Evolutionary conservation across 1,140 invertebrate species (phyloP).

Genomic region (Plodia interpunctella): DNA sequence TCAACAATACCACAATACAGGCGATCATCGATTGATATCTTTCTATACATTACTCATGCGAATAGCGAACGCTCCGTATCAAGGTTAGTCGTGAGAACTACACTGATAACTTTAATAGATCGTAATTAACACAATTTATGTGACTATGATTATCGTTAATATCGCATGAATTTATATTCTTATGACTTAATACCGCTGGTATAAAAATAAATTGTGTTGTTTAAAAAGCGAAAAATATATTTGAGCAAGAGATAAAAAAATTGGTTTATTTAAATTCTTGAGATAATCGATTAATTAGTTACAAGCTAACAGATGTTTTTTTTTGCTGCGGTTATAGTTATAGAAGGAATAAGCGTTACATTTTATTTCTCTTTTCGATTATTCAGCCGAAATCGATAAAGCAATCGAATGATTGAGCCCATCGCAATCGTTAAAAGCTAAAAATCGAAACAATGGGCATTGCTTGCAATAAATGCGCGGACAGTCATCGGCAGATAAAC

Average conservation of each 20-base stretch:
- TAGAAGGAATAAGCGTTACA: no score
- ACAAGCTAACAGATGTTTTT: no score
- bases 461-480: background rate
- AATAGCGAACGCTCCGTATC: constrained; percentile 21
- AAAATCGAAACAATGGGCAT: background rate
- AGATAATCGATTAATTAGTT: no score
- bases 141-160: background rate
- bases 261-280: no score
- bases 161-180: background rate
- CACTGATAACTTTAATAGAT: background rate
- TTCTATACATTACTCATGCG: constrained; percentile 41
- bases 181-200: background rate
- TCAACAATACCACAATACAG: background rate
- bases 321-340: background rate
- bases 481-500: background rate
- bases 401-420: background rate
- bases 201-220: background rate
- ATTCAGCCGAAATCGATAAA: background rate
- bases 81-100: constrained; percentile 35
- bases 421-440: background rate
- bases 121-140: constrained; percentile 4
- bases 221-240: no score
- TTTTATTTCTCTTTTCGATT: no score
- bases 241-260: no score
- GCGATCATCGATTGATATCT: constrained; percentile 31